Evolutionary conservation across 2,113 vertebrate genomes (phyloP).

Genomic region (Echinops telfairi): DNA sequence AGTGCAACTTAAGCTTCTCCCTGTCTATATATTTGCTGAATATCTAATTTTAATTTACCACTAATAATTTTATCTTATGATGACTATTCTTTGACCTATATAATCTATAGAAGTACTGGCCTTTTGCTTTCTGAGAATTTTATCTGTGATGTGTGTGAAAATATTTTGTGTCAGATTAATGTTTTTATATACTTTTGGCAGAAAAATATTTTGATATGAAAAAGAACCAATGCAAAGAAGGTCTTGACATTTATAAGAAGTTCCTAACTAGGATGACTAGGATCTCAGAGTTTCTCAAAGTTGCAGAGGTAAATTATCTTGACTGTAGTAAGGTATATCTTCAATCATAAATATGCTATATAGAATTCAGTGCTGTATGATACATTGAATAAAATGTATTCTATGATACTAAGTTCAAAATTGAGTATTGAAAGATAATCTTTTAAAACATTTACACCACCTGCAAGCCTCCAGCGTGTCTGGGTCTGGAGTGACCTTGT

Average conservation of each 20-base stretch:
- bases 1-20: not conserved
- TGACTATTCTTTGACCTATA: not conserved
- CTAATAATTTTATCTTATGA: not conserved
- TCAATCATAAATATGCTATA: not conserved
- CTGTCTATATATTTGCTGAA: not conserved
- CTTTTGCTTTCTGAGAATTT: conserved; percentile 50
- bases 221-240: conserved; percentile 99
- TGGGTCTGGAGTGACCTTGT: too few relatives aligned
- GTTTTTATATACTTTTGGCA: conserved; percentile 80
- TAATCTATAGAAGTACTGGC: not conserved
- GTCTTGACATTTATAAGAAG: conserved; percentile 99
- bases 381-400: conserved; percentile 34
- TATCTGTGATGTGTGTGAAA: conserved; percentile 42
- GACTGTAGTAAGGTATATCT: not conserved
- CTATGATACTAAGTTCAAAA: not conserved
- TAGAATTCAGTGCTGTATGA: conserved; percentile 4
- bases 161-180: conserved; percentile 15
- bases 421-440: conserved; percentile 1
- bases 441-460: conserved; percentile 36
- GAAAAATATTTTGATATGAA: conserved; percentile 99
- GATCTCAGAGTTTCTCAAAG: conserved; percentile 99
- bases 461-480: too few relatives aligned
- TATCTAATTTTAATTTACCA: conserved; percentile 24
- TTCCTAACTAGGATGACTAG: conserved; percentile 99
- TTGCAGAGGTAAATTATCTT: conserved; percentile 93